Base-by-base conservation (phyloP, 2,888 invertebrate species). In the Fragum fragum region DNA sequence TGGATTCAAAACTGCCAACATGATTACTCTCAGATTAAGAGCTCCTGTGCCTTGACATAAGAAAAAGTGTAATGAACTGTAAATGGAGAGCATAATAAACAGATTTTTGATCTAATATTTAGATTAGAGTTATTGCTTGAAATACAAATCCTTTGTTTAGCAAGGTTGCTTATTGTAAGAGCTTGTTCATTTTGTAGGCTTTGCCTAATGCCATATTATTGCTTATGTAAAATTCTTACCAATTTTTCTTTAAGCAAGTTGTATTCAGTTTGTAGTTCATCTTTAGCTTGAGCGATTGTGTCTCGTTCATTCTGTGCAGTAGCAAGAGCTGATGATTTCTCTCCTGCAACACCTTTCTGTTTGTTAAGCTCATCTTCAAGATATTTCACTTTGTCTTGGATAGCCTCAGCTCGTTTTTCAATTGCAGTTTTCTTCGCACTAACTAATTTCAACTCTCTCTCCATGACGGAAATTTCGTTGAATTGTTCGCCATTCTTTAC, bases 351-450 rank as follows among this genome's bases (percentile, higher is more conserved):
- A 16, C 74, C 77, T 52, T 84, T 84, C 23, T 84, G 77, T 55
- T 69, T 73, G 26, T 78, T 78, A 36, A 82, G 52, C n/a, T 80
- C 61, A 23, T 52, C 79, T 61, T 88, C 85, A 16, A 86, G 69
- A 36, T 85, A 83, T 39, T 85, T 81, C 28, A 85, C 75, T 63
- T 87, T 83, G 26, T 86, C 85, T 21, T 76, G 47, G 16, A 82
- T 76, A 1, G 77, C 83, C 23, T 85, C 84, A n/a, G 61, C 80
- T n/a, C 87, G 68, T 78, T 89, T 89, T 18, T 90, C 90, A 9
- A 85, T 85, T 1, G 83, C 83, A 0, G 87, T 77, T 76, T 86
- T 88, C 66, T 89, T 90, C 6, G 89, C 82, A 39, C 88, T 83
- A 16, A 88, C 66, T 11, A 84, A 70, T 23, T 87, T 78, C 9